These are phyloP conservation scores for Drosophila imparisetae DNA, from an alignment of 2,888 invertebrate species.

Conservation along the genomic window DNA sequence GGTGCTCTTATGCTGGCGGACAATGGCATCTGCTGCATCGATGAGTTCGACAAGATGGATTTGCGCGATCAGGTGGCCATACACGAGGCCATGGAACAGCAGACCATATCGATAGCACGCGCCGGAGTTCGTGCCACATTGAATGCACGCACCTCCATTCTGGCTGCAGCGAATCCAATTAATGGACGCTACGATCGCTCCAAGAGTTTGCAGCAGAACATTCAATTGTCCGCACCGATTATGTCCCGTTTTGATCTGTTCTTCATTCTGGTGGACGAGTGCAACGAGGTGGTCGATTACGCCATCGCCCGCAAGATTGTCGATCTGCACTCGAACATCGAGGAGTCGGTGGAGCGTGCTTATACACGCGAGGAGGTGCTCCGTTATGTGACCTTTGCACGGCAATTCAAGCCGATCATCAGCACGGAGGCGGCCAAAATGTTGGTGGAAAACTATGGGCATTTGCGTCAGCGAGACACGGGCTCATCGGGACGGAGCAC, in stretches of 20 bases:
- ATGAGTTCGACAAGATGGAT: slow-evolving; percentile 99
- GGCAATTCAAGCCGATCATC: slow-evolving; percentile 96
- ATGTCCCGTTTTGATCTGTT: slow-evolving; percentile 99
- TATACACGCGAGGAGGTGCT: slow-evolving; percentile 96
- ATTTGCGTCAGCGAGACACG: slow-evolving; percentile 93
- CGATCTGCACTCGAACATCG: slow-evolving; percentile 95
- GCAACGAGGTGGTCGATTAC: slow-evolving; percentile 97
- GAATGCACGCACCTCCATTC: slow-evolving; percentile 98
- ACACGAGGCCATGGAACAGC: slow-evolving; percentile 99
- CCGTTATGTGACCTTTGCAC: slow-evolving; percentile 97
- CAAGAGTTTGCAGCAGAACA: slow-evolving; percentile 97
- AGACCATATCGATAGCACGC: slow-evolving; percentile 99
- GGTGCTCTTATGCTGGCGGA: slow-evolving; percentile 99
- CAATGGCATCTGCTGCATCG: slow-evolving; percentile 99
- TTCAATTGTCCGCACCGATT: slow-evolving; percentile 96
- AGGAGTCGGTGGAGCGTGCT: slow-evolving; percentile 90
- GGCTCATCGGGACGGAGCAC: slow-evolving; percentile 89
- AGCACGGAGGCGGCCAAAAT: slow-evolving; percentile 92
- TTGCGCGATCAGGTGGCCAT: slow-evolving; percentile 98
- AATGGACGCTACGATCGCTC: slow-evolving; percentile 98
- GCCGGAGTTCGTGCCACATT: slow-evolving; percentile 98
- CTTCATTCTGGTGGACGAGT: slow-evolving; percentile 98
- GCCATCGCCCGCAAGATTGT: slow-evolving; percentile 98
- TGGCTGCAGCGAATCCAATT: slow-evolving; percentile 99
- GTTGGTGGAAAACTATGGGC: slow-evolving; percentile 95